These are phyloP conservation scores for Pomacea canaliculata DNA, from an alignment of 2,888 invertebrate species.

Conservation along the genomic window DNA sequence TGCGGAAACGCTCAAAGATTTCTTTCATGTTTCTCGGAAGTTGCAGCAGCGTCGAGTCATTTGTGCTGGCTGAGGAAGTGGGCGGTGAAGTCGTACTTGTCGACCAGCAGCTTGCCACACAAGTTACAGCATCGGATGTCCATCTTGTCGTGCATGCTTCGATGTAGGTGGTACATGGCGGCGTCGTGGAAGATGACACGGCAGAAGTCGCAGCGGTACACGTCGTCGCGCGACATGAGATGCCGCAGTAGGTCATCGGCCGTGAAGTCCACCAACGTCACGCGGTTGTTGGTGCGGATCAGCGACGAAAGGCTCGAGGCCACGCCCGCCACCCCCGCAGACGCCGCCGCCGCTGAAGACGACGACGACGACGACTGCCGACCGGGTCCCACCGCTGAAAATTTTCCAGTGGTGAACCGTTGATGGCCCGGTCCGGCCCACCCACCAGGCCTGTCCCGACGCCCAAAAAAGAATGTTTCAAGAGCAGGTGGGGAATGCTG, in stretches of 20 bases:
- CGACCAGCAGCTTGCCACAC: conserved; percentile 46
- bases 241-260: conserved; percentile 47
- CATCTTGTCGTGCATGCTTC: conserved; percentile 55
- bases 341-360: neutral
- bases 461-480: conserved; percentile 6
- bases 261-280: conserved; percentile 48
- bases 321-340: conserved; percentile 6
- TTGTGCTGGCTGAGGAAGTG: conserved; percentile 52
- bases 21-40: too few species aligned
- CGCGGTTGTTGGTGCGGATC: conserved; percentile 42
- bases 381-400: neutral
- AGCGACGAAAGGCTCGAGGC: conserved; percentile 18
- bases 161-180: conserved; percentile 53
- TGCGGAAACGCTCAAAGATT: too few species aligned
- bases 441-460: neutral
- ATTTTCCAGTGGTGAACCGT: conserved; percentile 2
- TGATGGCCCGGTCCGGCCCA: neutral
- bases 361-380: neutral
- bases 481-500: conserved; percentile 8
- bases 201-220: conserved; percentile 50
- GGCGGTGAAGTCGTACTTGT: conserved; percentile 51
- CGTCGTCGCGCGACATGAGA: conserved; percentile 49
- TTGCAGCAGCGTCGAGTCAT: neutral
- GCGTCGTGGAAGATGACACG: conserved; percentile 50
- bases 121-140: conserved; percentile 51